Evolutionary conservation across 1,140 invertebrate genomes (phyloP), one percentile per base, ranked within the genome.

Genomic region (Glomeris maerens): DNA sequence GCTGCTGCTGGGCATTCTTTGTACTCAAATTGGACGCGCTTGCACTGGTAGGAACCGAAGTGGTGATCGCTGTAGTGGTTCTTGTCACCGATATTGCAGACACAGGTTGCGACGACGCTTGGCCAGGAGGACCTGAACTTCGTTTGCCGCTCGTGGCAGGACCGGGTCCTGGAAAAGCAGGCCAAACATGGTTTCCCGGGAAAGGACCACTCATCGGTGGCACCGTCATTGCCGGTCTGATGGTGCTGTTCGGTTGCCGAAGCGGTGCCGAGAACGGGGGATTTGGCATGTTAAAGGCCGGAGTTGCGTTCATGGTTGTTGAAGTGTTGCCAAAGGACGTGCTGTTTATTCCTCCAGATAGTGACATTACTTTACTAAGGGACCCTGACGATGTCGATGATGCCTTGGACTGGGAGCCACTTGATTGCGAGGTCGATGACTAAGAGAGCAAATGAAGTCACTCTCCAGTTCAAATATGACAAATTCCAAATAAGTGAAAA

Each of bases 321-420:
- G 62, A 45, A 29, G 39, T 46, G 60, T 46, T 20, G 57, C 46
- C 39, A 57, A 59, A 20, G 57, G 48, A 50, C 61, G 17, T 49
- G 28, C 29, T 50, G 48, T 7, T 17, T 21, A 28, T 27, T 22
- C 39, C 25, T 41, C 7, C 25, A 41, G 7, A 21, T 23, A 41
- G 21, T 41, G 7, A 21, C 39, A 7, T 21, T 41, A n/a, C n/a
- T n/a, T n/a, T n/a, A n/a, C n/a, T n/a, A n/a, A n/a, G n/a, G n/a
- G n/a, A n/a, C n/a, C n/a, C n/a, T n/a, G n/a, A n/a, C n/a, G n/a
- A n/a, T n/a, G n/a, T n/a, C n/a, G n/a, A n/a, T n/a, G 17, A 36
- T 36, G 17, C 31, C 31, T 13, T 36, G 31, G 31, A 13, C 17
- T 17, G 17, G 17, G 17, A 36, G 10, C 17, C 17, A 36, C 31